Evolutionary conservation across 2,888 invertebrate genomes (phyloP).

Genomic region (Nomada hirtipes): DNA sequence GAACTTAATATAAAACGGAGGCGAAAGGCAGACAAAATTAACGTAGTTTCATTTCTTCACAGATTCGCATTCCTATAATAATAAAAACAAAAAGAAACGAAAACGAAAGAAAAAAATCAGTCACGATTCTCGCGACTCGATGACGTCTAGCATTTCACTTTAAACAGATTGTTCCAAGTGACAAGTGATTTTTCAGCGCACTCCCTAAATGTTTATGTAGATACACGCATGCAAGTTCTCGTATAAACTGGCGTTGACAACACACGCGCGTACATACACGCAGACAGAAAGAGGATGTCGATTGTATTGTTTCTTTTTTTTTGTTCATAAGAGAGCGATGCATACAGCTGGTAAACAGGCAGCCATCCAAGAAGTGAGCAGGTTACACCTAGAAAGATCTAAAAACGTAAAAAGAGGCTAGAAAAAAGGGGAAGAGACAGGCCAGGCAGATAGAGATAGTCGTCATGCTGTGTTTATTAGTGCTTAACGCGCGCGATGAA

Average conservation of each 20-base stretch:
- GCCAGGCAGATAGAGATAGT: constrained; percentile 65
- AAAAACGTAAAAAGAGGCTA: constrained; percentile 56
- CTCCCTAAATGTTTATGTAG: constrained; percentile 49
- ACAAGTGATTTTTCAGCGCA: constrained; percentile 33
- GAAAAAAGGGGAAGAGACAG: constrained; percentile 55
- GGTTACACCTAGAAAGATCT: constrained; percentile 75
- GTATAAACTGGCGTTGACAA: constrained; percentile 39
- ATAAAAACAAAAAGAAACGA: no score
- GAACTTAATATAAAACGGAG: no score
- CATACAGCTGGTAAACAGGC: constrained; percentile 68
- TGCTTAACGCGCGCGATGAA: constrained; percentile 19
- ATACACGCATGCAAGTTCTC: constrained; percentile 58
- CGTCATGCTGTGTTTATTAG: constrained; percentile 61
- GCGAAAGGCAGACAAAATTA: no score
- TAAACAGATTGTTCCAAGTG: constrained; percentile 25
- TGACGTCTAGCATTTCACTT: constrained; percentile 45
- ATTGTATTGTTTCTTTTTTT: constrained; percentile 9
- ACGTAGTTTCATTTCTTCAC: no score
- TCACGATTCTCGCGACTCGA: no score
- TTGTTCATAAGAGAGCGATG: constrained; percentile 62
- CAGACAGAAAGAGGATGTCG: constrained; percentile 37
- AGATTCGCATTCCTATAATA: no score
- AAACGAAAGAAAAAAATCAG: no score
- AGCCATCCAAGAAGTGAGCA: constrained; percentile 71
- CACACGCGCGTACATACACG: constrained; percentile 7